Percentiles rank a stretch among this genome's conserved stretches.
These are phyloP conservation scores for Coreius guichenoti DNA, from an alignment of 2,797 vertebrate species.

Conservation along the genomic window DNA sequence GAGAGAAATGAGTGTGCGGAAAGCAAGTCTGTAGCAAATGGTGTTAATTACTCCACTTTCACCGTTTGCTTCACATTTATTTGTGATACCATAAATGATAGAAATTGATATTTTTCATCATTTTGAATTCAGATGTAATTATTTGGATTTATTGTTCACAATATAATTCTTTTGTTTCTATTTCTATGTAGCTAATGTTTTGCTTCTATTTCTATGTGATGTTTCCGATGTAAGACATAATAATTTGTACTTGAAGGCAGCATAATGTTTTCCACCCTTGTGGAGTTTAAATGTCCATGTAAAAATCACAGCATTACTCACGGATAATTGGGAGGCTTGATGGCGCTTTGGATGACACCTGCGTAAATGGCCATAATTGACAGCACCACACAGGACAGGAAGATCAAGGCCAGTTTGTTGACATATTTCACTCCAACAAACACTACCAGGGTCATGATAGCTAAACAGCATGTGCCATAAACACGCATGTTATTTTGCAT, in stretches of 20 bases:
- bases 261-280: background rate
- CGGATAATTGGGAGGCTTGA: constrained; percentile 84
- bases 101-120: background rate
- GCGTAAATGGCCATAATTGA: constrained; percentile 96
- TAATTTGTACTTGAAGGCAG: background rate
- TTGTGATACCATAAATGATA: background rate
- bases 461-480: constrained; percentile 88
- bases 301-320: constrained; percentile 72
- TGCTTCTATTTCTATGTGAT: background rate
- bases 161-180: too few relatives aligned
- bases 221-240: background rate
- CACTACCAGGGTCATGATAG: constrained; percentile 90
- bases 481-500: constrained; percentile 87
- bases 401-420: constrained; percentile 94
- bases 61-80: background rate
- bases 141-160: background rate
- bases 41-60: background rate
- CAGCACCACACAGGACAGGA: constrained; percentile 92
- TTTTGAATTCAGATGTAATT: background rate
- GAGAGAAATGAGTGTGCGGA: background rate
- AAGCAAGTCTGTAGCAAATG: background rate
- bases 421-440: constrained; percentile 97
- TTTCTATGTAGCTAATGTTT: background rate
- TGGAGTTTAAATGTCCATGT: background rate
- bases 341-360: constrained; percentile 87